Evolutionary conservation across 2,113 vertebrate species (phyloP).

Genomic region (Silurus meridionalis): DNA sequence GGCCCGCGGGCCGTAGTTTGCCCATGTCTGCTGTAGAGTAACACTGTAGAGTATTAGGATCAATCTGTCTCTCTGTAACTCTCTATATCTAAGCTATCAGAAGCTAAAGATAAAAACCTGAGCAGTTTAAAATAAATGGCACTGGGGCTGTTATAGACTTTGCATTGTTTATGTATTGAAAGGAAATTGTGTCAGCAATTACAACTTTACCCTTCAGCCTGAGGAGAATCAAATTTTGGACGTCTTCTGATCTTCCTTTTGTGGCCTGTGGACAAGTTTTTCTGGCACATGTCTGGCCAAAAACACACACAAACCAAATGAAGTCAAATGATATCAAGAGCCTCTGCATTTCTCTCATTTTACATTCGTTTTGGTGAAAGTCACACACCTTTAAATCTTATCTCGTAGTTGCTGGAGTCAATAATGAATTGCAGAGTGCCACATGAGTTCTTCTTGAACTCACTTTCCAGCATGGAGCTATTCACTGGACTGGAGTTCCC

Average conservation of each 20-base stretch:
- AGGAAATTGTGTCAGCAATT: background rate
- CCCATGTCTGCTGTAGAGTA: background rate
- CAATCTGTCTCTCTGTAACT: background rate
- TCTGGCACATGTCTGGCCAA: constrained; percentile 64
- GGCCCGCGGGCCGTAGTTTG: no score
- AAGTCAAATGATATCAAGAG: background rate
- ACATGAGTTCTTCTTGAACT: constrained; percentile 53
- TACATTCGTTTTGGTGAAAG: background rate
- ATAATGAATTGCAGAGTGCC: constrained; percentile 51
- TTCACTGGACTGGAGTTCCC: constrained; percentile 34
- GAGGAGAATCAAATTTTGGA: constrained; percentile 52
- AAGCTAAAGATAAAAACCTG: background rate
- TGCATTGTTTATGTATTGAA: background rate
- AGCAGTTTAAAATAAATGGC: background rate
- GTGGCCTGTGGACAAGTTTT: constrained; percentile 40
- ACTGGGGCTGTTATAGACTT: background rate
- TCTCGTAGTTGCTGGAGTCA: constrained; percentile 46
- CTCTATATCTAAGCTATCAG: background rate
- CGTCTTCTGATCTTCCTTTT: constrained; percentile 64
- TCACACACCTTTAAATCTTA: constrained; percentile 65
- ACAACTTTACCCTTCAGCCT: constrained; percentile 49
- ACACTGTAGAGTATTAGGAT: background rate
- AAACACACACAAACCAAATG: background rate
- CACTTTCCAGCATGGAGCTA: constrained; percentile 60
- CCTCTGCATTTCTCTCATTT: background rate